Evolutionary conservation across 2,888 invertebrate genomes (phyloP).

Genomic region (Rhamnusium bicolor): DNA sequence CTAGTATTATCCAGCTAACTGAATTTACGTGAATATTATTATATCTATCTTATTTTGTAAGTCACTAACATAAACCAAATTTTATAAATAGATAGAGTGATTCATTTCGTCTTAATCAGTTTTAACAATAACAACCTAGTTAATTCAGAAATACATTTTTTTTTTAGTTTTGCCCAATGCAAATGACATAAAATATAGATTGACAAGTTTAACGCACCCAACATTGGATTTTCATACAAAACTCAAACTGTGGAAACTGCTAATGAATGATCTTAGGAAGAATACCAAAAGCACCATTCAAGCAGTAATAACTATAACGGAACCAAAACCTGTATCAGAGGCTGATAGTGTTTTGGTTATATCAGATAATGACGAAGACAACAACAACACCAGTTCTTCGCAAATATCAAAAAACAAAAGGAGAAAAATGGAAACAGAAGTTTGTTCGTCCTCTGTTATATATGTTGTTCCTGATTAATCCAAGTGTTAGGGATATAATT

Average conservation of each 20-base stretch:
- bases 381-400: neutral
- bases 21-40: too few species aligned
- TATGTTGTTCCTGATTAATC: constrained; percentile 26
- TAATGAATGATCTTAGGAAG: constrained; percentile 43
- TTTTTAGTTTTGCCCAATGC: constrained; percentile 41
- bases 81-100: too few species aligned
- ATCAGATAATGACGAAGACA: constrained; percentile 42
- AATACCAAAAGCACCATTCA: constrained; percentile 23
- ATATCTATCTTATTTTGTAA: too few species aligned
- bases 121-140: too few species aligned
- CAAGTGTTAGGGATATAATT: too few species aligned
- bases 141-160: too few species aligned
- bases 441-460: constrained; percentile 15
- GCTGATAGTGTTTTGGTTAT: constrained; percentile 41
- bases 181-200: constrained; percentile 36
- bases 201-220: constrained; percentile 41
- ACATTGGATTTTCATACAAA: constrained; percentile 46
- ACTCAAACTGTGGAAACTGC: constrained; percentile 48
- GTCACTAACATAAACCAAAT: too few species aligned
- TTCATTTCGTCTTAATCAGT: too few species aligned
- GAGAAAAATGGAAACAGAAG: constrained; percentile 19
- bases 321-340: constrained; percentile 22
- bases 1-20: too few species aligned
- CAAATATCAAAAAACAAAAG: constrained; percentile 9
- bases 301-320: constrained; percentile 32